Evolutionary conservation across 2,797 vertebrate genomes (phyloP), one percentile per base, ranked within the genome.

Genomic region (Leuciscus waleckii): DNA sequence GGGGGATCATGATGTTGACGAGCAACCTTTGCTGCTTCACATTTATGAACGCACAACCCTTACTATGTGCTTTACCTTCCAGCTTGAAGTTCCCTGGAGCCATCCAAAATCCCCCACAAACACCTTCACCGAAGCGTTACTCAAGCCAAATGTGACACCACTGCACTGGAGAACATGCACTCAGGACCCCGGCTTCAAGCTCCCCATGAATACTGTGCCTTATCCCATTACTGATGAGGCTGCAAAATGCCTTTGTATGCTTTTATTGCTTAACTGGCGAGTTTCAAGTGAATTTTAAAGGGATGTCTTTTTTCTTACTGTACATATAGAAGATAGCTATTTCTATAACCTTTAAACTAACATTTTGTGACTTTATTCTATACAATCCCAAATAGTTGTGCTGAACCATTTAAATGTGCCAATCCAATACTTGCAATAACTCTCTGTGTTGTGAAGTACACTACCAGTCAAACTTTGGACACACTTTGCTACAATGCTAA

Each of bases 71-170:
- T 79, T 79, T 61, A 23, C 68, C 8, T 84, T 84, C n/a, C 75
- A 84, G 83, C 75, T 43, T 49, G 67, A 84, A 84, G 75, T 61
- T 61, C 75, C 75, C 21, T 61, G 65, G 49, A 78, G 46, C 75
- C 41, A 11, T 70, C 51, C 39, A 46, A 84, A 56, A 77, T 69
- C 17, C 2, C 73, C 82, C 63, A 46, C 26, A 79, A 68, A 54
- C n/a, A 71, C 67, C 29, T 61, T 54, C 75, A 70, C 54, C 37
- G 0, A 26, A 49, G 69, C 54, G 10, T 82, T 29, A 11, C 65
- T 54, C 39, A 14, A 77, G 49, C 65, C 74, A 76, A 29, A 67
- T 19, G 58, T 54, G 19, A 77, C 73, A 70, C 74, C 65, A 13
- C 19, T 61, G 51, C 83, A 70, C 75, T 58, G 82, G 19, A 84